Evolutionary conservation across 2,797 vertebrate genomes (phyloP).

Genomic region (Poecilia gillii): DNA sequence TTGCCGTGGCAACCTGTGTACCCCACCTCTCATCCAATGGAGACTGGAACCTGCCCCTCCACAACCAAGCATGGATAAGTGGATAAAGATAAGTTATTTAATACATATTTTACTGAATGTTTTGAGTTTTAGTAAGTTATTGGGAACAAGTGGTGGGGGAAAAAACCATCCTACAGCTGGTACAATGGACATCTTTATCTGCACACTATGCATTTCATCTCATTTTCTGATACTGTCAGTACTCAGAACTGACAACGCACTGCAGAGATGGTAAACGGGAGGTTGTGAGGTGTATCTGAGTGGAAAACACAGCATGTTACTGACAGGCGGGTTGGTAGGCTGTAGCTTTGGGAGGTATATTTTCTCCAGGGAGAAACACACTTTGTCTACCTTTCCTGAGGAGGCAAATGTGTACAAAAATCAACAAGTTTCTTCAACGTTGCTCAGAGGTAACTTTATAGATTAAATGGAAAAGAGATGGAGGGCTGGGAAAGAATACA

Average conservation of each 20-base stretch:
- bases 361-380: slow-evolving; percentile 42
- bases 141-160: background rate
- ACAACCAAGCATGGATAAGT: background rate
- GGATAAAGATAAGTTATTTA: background rate
- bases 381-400: slow-evolving; percentile 11
- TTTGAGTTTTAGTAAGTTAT: background rate
- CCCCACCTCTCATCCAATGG: background rate
- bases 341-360: slow-evolving; percentile 36
- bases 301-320: slow-evolving; percentile 1
- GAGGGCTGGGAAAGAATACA: slow-evolving; percentile 23
- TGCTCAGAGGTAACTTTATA: slow-evolving; percentile 22
- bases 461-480: slow-evolving; percentile 34
- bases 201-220: slow-evolving; percentile 13
- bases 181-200: background rate
- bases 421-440: slow-evolving; percentile 47
- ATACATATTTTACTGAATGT: background rate
- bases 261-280: slow-evolving; percentile 7
- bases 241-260: slow-evolving; percentile 26
- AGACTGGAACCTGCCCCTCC: background rate
- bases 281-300: slow-evolving; percentile 23
- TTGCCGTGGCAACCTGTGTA: background rate
- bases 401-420: slow-evolving; percentile 37
- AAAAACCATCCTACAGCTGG: background rate
- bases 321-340: slow-evolving; percentile 21
- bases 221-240: slow-evolving; percentile 34